Evolutionary conservation across 2,888 invertebrate genomes (phyloP), one percentile per base, ranked within the genome.

Genomic region (Scaptodrosophila latifasciaeformis): DNA sequence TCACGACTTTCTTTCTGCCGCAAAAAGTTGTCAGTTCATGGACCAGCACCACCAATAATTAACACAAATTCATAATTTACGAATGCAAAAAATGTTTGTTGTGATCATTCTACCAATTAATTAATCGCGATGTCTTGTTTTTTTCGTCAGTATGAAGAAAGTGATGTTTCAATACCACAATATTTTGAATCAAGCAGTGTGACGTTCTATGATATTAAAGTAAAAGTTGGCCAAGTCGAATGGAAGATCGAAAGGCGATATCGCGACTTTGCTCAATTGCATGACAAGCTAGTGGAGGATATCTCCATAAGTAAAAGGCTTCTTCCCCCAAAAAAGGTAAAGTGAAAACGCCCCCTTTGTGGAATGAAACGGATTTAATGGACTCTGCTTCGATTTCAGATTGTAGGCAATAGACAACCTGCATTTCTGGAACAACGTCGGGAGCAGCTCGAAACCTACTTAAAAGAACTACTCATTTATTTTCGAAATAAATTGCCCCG

Each of bases 71-170:
- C n/a, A n/a, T n/a, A n/a, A n/a, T n/a, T n/a, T n/a, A n/a, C n/a
- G n/a, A n/a, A n/a, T n/a, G n/a, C n/a, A n/a, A n/a, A n/a, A n/a
- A n/a, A n/a, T n/a, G n/a, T n/a, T n/a, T n/a, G n/a, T n/a, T n/a
- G n/a, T n/a, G n/a, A n/a, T n/a, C n/a, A n/a, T n/a, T n/a, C n/a
- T n/a, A n/a, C n/a, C n/a, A n/a, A n/a, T n/a, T n/a, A n/a, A n/a
- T n/a, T n/a, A n/a, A n/a, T n/a, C n/a, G n/a, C n/a, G n/a, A 94
- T 94, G 94, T 92, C 94, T 79, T 92, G 92, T 76, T 92, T 92
- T 82, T 88, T 92, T 78, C 88, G 89, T 68, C 89, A 92, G 81
- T 89, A 90, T 67, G 90, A 90, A 54, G 91, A 92, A 54, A 90
- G 92, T 56, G 86, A 86, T 45, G 89, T 94, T 50, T 88, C 88